A percentile compares a stretch with the other conserved stretches of the same genome.
phyloP scores from a whole-genome alignment of 2,888 invertebrate genomes.

The Tryphoninae sp. region DNA sequence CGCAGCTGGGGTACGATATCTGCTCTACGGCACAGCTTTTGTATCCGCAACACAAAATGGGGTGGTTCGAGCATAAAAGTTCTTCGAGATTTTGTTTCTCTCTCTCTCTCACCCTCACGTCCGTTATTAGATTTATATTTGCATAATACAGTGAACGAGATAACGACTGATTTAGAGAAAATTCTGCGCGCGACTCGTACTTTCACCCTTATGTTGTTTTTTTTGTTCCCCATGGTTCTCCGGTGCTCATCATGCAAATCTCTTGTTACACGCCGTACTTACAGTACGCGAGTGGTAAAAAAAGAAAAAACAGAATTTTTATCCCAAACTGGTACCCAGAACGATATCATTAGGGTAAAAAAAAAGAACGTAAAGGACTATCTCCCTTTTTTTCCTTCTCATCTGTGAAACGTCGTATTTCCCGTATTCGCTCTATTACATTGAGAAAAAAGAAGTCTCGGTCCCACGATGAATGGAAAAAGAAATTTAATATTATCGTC shows the following conservation, averaged over 20 bases:
- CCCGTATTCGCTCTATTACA: background rate
- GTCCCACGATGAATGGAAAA: too few relatives aligned
- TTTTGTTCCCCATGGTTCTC: background rate
- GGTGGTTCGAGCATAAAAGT: conserved; percentile 12
- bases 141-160: conserved; percentile 43
- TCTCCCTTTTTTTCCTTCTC: background rate
- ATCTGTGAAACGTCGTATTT: background rate
- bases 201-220: background rate
- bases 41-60: background rate
- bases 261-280: conserved; percentile 14
- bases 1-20: background rate
- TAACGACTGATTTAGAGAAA: conserved; percentile 44
- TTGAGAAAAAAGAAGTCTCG: background rate
- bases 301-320: background rate
- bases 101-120: conserved; percentile 24
- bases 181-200: conserved; percentile 7
- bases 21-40: background rate
- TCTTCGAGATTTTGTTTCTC: conserved; percentile 7
- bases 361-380: background rate
- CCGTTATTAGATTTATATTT: conserved; percentile 45
- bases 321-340: background rate
- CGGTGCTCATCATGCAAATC: conserved; percentile 41
- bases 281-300: background rate
- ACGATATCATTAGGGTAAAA: background rate
- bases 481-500: too few relatives aligned